Base-by-base conservation (phyloP, 2,113 vertebrate species). In the Haplochromis vanheusdeni region DNA sequence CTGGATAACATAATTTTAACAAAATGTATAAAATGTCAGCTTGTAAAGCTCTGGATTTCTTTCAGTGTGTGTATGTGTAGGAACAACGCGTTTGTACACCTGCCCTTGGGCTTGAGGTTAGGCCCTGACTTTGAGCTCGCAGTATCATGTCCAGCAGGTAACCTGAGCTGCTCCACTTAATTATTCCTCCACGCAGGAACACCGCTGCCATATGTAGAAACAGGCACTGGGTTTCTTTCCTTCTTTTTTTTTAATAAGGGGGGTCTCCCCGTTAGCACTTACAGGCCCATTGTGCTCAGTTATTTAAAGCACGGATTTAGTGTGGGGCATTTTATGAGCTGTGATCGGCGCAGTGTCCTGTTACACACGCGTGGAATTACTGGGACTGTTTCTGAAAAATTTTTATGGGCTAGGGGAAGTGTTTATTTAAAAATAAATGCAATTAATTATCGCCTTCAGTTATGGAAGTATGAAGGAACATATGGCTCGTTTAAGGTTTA, bases 251-350 rank as follows among this genome's bases (percentile, higher is more conserved):
- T 62, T 13, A 87, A 79, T 17, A 26, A 28, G 8, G 37, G 17
- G 37, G 6, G 14, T 16, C 56, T 33, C 17, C 17, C 26, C 14
- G 81, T 83, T 81, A 19, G 73, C 91, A 89, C 84, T 85, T 19
- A 3, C 77, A 79, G 87, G 84, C 84, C 89, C 42, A 75, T 89
- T 93, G 93, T 93, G 85, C 51, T 80, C 88, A 84, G 58, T 70
- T 65, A 83, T 89, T 82, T 86, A 14, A 79, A 65, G 80, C 90
- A 83, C 91, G 89, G 89, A 73, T 55, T 87, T 51, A 40, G 45
- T 75, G 84, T 31, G 82, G 56, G 49, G 31, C 47, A 51, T 77
- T 89, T 87, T 89, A 92, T 45, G 89, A 93, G 89, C 87, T 85
- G 92, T 80, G 84, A 91, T 82, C 77, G 49, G 83, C 80, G 21